phyloP scores from a whole-genome alignment of 2,797 vertebrate species.

The Clarias fuscus region DNA sequence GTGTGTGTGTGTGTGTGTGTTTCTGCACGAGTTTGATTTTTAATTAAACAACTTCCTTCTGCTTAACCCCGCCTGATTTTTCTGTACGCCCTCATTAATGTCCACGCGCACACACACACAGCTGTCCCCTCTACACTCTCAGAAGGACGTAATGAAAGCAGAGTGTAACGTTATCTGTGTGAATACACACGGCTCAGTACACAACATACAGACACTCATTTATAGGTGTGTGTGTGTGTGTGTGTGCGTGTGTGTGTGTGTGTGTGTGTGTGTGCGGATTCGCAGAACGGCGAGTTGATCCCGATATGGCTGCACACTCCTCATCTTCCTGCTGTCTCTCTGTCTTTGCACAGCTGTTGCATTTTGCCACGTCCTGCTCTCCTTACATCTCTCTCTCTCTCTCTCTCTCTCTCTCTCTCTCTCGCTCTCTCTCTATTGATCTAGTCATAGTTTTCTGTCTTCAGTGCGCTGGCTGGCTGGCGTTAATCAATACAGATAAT shows the following conservation, averaged over 20 bases:
- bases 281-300: neutral
- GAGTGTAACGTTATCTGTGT: neutral
- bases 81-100: too few relatives aligned
- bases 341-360: conserved; percentile 8
- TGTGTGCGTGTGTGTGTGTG: conserved; percentile 41
- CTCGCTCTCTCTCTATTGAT: conserved; percentile 73
- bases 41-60: neutral
- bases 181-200: neutral
- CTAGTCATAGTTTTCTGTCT: conserved; percentile 82
- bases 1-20: conserved; percentile 1
- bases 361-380: conserved; percentile 45
- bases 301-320: neutral
- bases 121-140: too few relatives aligned
- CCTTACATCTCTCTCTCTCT: conserved; percentile 48
- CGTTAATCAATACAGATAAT: conserved; percentile 89
- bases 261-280: conserved; percentile 33
- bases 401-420: conserved; percentile 60
- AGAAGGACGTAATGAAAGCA: neutral
- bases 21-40: neutral
- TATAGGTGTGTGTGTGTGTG: conserved; percentile 37
- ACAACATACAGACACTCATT: neutral
- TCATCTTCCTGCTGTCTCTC: neutral
- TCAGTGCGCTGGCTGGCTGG: conserved; percentile 77
- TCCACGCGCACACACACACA: too few relatives aligned
- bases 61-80: neutral